Evolutionary conservation across 2,113 vertebrate genomes (phyloP), one percentile per base, ranked within the genome.

Genomic region (Ceyx melanurus): DNA sequence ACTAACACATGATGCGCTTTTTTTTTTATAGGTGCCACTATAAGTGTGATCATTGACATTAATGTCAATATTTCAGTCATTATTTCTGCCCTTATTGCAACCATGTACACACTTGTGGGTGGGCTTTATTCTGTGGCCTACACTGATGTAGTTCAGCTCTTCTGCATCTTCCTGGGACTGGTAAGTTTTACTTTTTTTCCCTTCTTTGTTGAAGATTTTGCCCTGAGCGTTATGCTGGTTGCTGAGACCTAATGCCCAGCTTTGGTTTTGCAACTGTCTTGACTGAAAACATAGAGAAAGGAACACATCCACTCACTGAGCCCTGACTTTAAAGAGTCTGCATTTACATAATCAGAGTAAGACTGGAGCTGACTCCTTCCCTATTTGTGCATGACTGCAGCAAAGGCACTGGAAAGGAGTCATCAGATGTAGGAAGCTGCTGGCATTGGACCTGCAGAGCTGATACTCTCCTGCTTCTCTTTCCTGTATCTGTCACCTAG

Each of bases 121-220:
- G 99, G 99, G 25, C 97, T 99, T 43, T 99, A 99, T 93, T 99
- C 99, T 12, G 99, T 99, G 50, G 99, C 99, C 16, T 99, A 99
- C 93, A 99, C 99, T 0, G 99, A 99, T 22, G 99, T 99, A 15
- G 99, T 99, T 50, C 99, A 99, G 82, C 98, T 99, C 35, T 99
- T 99, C 97, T 99, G 99, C 94, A 99, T 99, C 85, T 99, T 99
- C 85, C 7, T 99, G 28, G 99, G 99, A 73, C 95, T 99, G 98
- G 99, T 99, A 97, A 99, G 98, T 98, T 88, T 67, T 35, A 2
- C 9, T 13, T n/a, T 78, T 45, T 61, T 54, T 4, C 5, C 10
- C 2, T 58, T 20, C 23, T 45, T 68, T 51, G 7, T 53, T 46
- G 58, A 85, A 21, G 21, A 43, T 76, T 89, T 86, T 86, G 4